Percentiles rank a stretch among this genome's conserved stretches.
phyloP scores from a whole-genome alignment of 2,888 invertebrate species.

The Pseudoips prasinana region DNA sequence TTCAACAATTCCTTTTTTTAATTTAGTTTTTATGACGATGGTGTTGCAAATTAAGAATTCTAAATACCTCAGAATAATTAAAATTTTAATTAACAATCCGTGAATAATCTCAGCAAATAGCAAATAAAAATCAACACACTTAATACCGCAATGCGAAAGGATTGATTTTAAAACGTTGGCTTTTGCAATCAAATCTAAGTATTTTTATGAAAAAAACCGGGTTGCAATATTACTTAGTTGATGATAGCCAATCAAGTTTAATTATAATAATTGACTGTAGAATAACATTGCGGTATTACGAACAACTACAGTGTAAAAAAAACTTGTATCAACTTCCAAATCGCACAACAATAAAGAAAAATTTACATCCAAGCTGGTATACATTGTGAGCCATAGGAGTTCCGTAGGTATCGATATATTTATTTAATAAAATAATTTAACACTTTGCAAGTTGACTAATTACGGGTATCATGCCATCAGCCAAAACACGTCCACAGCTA shows the following conservation, averaged over 20 bases:
- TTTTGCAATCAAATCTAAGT: slow-evolving; percentile 29
- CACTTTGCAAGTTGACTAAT: too few species aligned
- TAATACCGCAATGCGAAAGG: slow-evolving; percentile 26
- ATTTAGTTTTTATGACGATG: too few species aligned
- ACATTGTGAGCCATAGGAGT: slow-evolving; percentile 8
- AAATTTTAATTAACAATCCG: slow-evolving; percentile 30
- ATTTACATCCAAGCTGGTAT: slow-evolving; percentile 14
- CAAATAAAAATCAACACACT: slow-evolving; percentile 15
- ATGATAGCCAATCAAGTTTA: slow-evolving; percentile 42
- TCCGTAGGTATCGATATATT: too few species aligned
- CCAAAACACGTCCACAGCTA: too few species aligned
- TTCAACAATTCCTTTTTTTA: slow-evolving; percentile 15
- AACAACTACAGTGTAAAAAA: slow-evolving; percentile 23
- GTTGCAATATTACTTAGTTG: slow-evolving; percentile 38
- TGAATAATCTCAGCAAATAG: slow-evolving; percentile 23
- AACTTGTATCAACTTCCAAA: slow-evolving; percentile 26
- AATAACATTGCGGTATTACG: slow-evolving; percentile 39
- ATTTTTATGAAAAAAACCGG: slow-evolving; percentile 19
- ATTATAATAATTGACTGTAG: slow-evolving; percentile 48
- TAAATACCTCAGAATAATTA: slow-evolving; percentile 18
- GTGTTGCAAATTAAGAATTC: background rate
- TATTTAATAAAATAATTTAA: too few species aligned
- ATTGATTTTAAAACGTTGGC: slow-evolving; percentile 17
- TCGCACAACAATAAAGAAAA: slow-evolving; percentile 17
- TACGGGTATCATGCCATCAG: too few species aligned